Evolutionary conservation across 2,888 invertebrate species (phyloP).

Genomic region (Dendrolimus houi): DNA sequence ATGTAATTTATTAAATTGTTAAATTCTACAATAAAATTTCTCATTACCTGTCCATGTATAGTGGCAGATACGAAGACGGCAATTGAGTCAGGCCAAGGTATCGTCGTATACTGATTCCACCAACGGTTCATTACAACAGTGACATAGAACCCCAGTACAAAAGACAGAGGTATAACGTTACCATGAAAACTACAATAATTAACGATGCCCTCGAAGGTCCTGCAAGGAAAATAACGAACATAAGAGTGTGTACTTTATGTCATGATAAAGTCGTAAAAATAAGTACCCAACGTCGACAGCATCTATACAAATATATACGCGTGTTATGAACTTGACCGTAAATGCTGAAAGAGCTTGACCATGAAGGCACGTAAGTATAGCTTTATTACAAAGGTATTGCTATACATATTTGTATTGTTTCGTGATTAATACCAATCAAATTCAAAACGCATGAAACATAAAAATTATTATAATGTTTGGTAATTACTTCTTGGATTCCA

Average conservation of each 20-base stretch:
- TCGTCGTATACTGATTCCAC: slow-evolving; percentile 91
- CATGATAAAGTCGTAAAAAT: neutral
- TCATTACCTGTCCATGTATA: slow-evolving; percentile 84
- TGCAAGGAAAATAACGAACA: slow-evolving; percentile 42
- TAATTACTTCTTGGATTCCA: slow-evolving; percentile 81
- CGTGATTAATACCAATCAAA: neutral
- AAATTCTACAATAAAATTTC: too few species aligned
- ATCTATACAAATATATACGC: too few species aligned
- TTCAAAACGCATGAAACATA: neutral
- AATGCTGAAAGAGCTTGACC: too few species aligned
- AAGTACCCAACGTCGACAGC: too few species aligned
- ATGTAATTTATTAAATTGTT: neutral
- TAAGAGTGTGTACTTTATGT: neutral
- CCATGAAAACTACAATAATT: slow-evolving; percentile 91
- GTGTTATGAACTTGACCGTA: too few species aligned
- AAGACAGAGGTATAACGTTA: slow-evolving; percentile 92
- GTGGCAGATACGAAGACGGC: slow-evolving; percentile 91
- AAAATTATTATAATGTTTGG: slow-evolving; percentile 1
- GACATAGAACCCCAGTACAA: slow-evolving; percentile 96
- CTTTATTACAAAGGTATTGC: too few species aligned
- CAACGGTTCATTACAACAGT: slow-evolving; percentile 94
- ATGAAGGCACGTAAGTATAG: too few species aligned
- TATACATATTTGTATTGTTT: neutral
- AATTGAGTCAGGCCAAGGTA: slow-evolving; percentile 92
- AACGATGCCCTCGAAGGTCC: slow-evolving; percentile 88